Percentiles rank a stretch among this genome's conserved stretches.
phyloP scores from a whole-genome alignment of 2,113 vertebrate genomes.

The Crotalus tigris region DNA sequence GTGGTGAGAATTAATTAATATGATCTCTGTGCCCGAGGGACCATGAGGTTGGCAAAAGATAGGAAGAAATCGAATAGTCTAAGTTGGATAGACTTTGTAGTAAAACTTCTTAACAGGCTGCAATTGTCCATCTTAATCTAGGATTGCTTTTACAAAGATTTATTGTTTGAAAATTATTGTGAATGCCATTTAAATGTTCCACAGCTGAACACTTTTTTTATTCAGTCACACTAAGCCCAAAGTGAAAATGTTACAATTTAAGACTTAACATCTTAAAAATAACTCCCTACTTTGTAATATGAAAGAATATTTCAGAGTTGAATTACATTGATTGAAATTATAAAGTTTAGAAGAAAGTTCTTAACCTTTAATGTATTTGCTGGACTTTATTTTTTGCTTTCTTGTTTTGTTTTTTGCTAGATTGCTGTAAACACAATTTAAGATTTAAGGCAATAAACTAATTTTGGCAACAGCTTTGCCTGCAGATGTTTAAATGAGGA shows the following conservation, averaged over 20 bases:
- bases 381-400: neutral
- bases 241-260: neutral
- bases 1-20: neutral
- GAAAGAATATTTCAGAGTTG: neutral
- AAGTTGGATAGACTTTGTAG: neutral
- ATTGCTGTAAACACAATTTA: neutral
- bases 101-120: neutral
- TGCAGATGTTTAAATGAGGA: neutral
- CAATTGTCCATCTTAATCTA: neutral
- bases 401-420: neutral
- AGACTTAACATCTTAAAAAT: neutral
- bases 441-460: no score
- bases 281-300: neutral
- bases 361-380: neutral
- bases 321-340: neutral
- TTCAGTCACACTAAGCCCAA: neutral
- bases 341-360: neutral
- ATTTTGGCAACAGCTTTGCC: neutral
- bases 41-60: neutral
- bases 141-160: neutral
- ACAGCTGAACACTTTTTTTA: neutral
- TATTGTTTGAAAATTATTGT: neutral
- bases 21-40: neutral
- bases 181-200: neutral
- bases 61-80: neutral